Base-by-base conservation (phyloP, 2,113 vertebrate genomes). In the Hiodon tergisus region DNA sequence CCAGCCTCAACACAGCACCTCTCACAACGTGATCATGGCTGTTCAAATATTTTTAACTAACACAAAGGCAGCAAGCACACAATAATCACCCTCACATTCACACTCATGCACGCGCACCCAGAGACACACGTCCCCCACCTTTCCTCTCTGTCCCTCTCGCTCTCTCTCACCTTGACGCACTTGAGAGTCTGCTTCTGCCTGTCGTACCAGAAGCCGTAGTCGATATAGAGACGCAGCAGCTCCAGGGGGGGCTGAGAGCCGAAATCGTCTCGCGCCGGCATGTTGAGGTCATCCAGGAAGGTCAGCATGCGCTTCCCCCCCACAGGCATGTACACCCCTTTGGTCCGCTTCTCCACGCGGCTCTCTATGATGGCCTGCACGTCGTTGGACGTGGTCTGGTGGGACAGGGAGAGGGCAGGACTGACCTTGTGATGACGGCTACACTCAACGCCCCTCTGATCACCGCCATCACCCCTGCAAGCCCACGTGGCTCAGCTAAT, bases 191-290 rank as follows among this genome's bases (percentile, higher is more conserved):
- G 94, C 77, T 95, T 96, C 67, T 79, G 48, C 5, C 88, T 90
- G 83, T 96, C 94, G 0, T 94, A 95, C 94, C 95, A 97, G 83
- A 95, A 97, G 76, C 94, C 92, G 2, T 95, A 94, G 83, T 96
- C 93, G 0, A 95, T 88, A 94, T 94, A 97, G 57, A 92, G 92
- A 2, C 93, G 91, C 1, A 96, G 85, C 48, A 96, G 89, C 80
- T 97, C 95, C 81, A 96, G 89, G 0, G 94, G 93, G 0, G 94
- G 93, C 89, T 95, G 95, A 3, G 94, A 94, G 58, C 94, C 94
- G 57, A 94, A 96, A 2, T 48, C 66, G 76, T 97, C 95, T 59
- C 88, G 85, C 1, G 94, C 91, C 0, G 95, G 94, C 94, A 97
- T 94, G 80, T 94, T 96, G 7, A 97, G 86, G 83, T 97, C 94